phyloP scores from a whole-genome alignment of 2,888 invertebrate species.

The Prenolepis imparis region DNA sequence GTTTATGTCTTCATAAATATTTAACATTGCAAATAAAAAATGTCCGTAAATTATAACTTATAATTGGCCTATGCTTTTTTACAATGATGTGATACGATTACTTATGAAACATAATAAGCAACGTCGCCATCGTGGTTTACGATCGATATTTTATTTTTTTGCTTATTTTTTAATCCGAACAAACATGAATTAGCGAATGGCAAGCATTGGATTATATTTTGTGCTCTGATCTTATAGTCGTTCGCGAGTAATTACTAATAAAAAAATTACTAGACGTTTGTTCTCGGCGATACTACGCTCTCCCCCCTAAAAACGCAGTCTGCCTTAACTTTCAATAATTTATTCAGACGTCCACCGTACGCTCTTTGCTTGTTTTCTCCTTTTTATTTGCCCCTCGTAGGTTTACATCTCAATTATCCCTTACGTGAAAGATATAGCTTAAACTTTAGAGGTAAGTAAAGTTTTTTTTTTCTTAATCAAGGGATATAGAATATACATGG shows the following conservation, averaged over 20 bases:
- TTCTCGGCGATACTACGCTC: conserved; percentile 33
- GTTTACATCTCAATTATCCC: conserved; percentile 31
- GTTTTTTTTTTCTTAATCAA: conserved; percentile 5
- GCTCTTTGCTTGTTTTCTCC: conserved; percentile 36
- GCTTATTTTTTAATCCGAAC: conserved; percentile 24
- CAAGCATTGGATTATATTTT: conserved; percentile 27
- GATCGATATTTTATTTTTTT: conserved; percentile 42
- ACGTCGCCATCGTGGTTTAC: background rate
- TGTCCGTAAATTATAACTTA: background rate
- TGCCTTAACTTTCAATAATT: conserved; percentile 63
- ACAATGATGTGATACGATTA: background rate
- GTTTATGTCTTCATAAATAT: background rate
- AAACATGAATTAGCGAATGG: conserved; percentile 34
- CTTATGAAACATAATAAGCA: background rate
- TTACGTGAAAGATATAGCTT: conserved; percentile 36
- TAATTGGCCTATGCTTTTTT: background rate
- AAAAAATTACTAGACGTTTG: conserved; percentile 46
- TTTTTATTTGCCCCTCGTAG: conserved; percentile 24
- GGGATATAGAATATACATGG: conserved; percentile 27
- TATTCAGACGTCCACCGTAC: conserved; percentile 62
- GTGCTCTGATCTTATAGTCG: conserved; percentile 39
- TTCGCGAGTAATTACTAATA: conserved; percentile 38
- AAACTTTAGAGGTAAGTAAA: conserved; percentile 33
- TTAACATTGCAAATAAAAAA: background rate
- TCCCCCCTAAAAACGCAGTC: conserved; percentile 43